Base-by-base conservation (phyloP, 2,888 invertebrate species). In the Troilus luridus region DNA sequence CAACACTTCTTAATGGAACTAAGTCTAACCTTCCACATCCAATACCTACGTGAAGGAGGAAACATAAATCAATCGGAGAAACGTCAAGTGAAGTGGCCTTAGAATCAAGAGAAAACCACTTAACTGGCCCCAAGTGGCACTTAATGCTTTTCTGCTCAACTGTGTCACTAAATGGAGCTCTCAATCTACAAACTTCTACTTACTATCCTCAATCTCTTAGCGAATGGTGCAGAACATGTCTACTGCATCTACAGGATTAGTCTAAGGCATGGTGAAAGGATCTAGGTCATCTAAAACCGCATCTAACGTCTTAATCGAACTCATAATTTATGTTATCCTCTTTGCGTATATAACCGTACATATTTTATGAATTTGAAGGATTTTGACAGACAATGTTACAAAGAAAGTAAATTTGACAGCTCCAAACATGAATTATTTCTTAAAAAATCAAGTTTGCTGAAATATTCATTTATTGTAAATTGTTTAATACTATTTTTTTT, bases 21-120 rank as follows among this genome's bases (percentile, higher is more conserved):
- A 17, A 41, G 14, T 17, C 27, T 14, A 41, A 27, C 24, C 12
- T 12, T 77, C 8, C 41, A 41, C 72, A 77, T 41, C 72, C 41
- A 77, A 77, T 77, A 41, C 72, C 41, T 67, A 24, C 24, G 41
- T 77, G 27, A 27, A 77, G 27, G 72, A 77, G 72, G 17, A 77
- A 77, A 77, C 72, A 77, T 77, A 77, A 77, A 77, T 77, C 72
- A 77, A 77, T 77, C 72, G 72, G 72, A 41, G 72, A 77, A 77
- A 77, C 72, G 72, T 77, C 72, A 77, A 77, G 72, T 77, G 72
- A 77, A 77, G 72, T 77, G 72, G 27, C 17, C 41, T 77, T 19
- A 77, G 27, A 77, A 77, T 77, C 24, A 14, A 77, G 72, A 77
- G 72, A 77, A 77, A 77, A 77, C 72, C 72, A 77, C 41, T 77